Evolutionary conservation across 2,113 vertebrate genomes (phyloP), one percentile per base, ranked within the genome.

Genomic region (Ascaphus truei): DNA sequence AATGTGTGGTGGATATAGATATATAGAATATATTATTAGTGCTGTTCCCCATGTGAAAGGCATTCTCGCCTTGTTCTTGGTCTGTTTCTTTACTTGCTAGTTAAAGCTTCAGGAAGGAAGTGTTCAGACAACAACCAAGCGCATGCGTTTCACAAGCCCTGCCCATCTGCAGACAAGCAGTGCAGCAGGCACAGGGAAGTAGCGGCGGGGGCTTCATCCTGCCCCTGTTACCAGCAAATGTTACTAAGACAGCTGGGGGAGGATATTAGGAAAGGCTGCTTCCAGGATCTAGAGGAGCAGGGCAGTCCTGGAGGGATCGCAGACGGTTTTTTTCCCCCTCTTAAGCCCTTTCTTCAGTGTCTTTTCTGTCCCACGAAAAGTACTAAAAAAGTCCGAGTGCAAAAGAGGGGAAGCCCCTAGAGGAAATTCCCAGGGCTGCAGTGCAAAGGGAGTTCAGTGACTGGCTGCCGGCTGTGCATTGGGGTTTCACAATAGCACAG

Each of bases 381-480:
- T 78, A 76, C 74, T 45, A 62, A 61, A 76, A 78, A 79, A 79
- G 33, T 72, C 50, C 53, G 30, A 50, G 50, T 12, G 23, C 37
- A 20, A 3, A 23, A 1, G 6, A n/a, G 67, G 63, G 63, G 55
- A 72, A 57, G 57, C 72, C 73, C 48, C 47, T 8, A 4, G 9
- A 75, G 81, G 73, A 73, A 78, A 81, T 76, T 74, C 78, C 64
- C 68, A 56, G 22, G 5, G 25, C 0, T 0, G 13, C 6, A 29
- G 43, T 23, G 31, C 1, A 1, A 30, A 37, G 10, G 30, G 27
- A 31, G 20, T 12, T 20, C 60, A 3, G 12, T n/a, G n/a, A n/a
- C n/a, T n/a, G n/a, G n/a, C n/a, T n/a, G n/a, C n/a, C n/a, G n/a
- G n/a, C n/a, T n/a, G n/a, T n/a, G n/a, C n/a, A n/a, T n/a, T n/a